Conservation (phyloP, 1,140 invertebrate genomes). For the Anastrepha obliqua region DNA sequence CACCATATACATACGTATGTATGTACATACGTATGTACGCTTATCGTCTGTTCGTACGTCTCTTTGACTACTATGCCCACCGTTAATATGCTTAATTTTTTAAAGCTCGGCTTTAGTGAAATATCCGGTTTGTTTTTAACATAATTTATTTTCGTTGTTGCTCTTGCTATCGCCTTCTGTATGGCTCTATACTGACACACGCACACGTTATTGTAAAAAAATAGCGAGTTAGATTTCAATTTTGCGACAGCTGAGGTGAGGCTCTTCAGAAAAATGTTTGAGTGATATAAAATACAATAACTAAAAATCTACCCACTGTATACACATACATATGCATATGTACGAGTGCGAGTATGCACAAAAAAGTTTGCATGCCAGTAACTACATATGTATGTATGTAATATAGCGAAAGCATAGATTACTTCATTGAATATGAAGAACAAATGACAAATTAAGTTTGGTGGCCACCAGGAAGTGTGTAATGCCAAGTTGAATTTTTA, state of each 20-base stretch:
- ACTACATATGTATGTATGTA: neutral
- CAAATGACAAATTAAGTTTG: neutral
- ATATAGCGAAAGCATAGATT: neutral
- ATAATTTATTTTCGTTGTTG: conserved; percentile 20
- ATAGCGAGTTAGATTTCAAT: neutral
- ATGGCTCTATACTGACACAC: neutral
- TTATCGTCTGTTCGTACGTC: neutral
- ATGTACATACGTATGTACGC: neutral
- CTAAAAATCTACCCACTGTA: neutral
- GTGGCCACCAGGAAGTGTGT: neutral
- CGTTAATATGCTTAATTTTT: conserved; percentile 32
- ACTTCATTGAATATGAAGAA: neutral
- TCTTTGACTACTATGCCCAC: neutral
- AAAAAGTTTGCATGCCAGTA: neutral
- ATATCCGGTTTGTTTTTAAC: conserved; percentile 34
- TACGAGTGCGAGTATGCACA: neutral
- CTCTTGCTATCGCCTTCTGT: conserved; percentile 21
- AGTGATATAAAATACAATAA: neutral
- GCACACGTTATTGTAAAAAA: neutral
- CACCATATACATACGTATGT: neutral
- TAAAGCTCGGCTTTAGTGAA: conserved; percentile 37
- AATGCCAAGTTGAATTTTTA: neutral
- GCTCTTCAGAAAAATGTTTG: neutral
- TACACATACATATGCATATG: neutral
- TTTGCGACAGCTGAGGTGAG: conserved; percentile 24